Evolutionary conservation across 2,113 vertebrate species (phyloP).

Genomic region (Murina feae): DNA sequence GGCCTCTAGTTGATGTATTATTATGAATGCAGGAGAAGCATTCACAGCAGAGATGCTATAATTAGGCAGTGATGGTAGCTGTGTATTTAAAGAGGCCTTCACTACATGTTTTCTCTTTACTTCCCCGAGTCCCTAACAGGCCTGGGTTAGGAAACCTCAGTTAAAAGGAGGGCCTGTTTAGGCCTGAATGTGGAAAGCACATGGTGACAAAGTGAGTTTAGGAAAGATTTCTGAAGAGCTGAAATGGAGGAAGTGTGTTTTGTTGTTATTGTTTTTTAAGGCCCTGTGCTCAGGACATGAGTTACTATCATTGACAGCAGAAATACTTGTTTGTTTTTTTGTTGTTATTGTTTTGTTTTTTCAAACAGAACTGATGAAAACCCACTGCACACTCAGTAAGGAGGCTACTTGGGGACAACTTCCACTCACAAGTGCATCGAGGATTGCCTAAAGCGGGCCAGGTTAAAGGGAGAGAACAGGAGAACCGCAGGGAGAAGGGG

Average conservation of each 20-base stretch:
- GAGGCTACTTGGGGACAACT: not conserved
- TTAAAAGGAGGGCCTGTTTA: not conserved
- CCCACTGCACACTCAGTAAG: not conserved
- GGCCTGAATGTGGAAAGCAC: not conserved
- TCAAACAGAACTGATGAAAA: not conserved
- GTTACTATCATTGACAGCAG: not conserved
- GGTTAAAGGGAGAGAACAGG: not conserved
- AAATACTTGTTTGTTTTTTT: not conserved
- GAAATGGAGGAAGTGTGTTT: not conserved
- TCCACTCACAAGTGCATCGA: not conserved
- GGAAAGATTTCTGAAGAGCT: not conserved
- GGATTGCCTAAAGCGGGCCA: not conserved
- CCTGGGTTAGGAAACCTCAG: not conserved
- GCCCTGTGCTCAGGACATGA: not conserved
- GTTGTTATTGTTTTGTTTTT: not conserved
- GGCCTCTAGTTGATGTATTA: no score
- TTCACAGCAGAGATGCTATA: not conserved
- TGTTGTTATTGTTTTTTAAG: not conserved
- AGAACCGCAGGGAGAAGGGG: not conserved
- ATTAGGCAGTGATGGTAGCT: not conserved
- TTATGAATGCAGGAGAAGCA: not conserved
- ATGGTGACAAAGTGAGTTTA: not conserved
- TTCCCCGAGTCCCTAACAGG: not conserved
- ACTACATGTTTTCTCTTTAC: not conserved
- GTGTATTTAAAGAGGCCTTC: not conserved